Base-by-base conservation (phyloP, 2,888 invertebrate species). In the Ashinkailepas kermadecensis region DNA sequence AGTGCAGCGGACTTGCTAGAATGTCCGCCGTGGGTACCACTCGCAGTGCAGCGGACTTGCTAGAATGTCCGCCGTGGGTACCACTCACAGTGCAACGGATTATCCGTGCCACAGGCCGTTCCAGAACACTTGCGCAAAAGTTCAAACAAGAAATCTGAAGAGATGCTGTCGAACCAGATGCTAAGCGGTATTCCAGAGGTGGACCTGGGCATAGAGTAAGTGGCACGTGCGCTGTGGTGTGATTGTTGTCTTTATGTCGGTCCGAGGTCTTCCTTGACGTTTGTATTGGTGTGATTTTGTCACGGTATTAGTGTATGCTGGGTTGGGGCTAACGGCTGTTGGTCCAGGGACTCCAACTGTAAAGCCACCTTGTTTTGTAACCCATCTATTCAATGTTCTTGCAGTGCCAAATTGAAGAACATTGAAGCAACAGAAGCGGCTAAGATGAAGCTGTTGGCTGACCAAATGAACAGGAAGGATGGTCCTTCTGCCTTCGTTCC, bases 141-240 rank as follows among this genome's bases (percentile, higher is more conserved):
- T 1, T 94, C 95, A 0, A 92, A 94, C 0, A 94, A 95, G 85
- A 91, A 94, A 86, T 97, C 95, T 3, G 99, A 99, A 88, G 99
- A 99, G 89, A 98, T 99, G 96, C 91, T 99, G 86, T 99, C 99
- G 7, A 98, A 99, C 90, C 99, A 99, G 90, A 99, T 99, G 99
- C 90, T 99, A 9, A 98, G 96, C 86, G 99, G 99, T 65, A 99
- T 99, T 85, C 99, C 99, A 0, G 99, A 99, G 90, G 96, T 99
- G 0, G 99, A 99, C 89, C 90, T 99, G 81, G 99, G 99, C n/a
- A 97, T 99, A 85, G 97, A 98, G 74, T 74, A 56, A 74, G 74
- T 74, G 1, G 10, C 59, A 13, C 59, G 59, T 7, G 59, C 59
- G 11, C 59, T 59, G 59, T 59, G 59, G 11, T 59, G 59, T 39